phyloP scores from a whole-genome alignment of 2,888 invertebrate species.

The Aphidoletes aphidimyza region DNA sequence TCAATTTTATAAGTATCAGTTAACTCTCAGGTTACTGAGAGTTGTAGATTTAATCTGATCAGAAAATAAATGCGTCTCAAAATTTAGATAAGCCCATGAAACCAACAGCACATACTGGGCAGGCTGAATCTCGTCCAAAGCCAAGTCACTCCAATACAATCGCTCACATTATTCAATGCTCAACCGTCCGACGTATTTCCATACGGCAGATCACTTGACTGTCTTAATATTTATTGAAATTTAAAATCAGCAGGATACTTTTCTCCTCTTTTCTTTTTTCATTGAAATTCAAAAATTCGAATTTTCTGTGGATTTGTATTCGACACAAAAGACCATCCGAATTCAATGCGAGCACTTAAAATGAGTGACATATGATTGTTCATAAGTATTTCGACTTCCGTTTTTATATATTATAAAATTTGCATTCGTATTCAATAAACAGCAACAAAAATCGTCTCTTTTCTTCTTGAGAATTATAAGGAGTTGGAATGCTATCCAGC shows the following conservation, averaged over 20 bases:
- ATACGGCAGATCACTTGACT: slow-evolving; percentile 6
- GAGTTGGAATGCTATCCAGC: not conserved
- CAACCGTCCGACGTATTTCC: not conserved
- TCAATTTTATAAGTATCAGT: not conserved
- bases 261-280: not conserved
- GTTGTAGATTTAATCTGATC: slow-evolving; percentile 34
- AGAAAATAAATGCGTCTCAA: not conserved
- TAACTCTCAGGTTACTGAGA: no score
- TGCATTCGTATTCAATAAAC: not conserved
- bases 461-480: no score
- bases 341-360: not conserved
- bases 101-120: no score
- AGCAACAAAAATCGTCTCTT: not conserved
- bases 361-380: slow-evolving; percentile 49
- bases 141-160: no score
- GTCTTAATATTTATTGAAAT: slow-evolving; percentile 40
- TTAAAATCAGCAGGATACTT: not conserved
- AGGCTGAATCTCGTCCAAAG: no score
- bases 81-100: no score
- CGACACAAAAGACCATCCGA: not conserved
- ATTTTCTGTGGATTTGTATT: not conserved
- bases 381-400: slow-evolving; percentile 39
- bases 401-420: not conserved
- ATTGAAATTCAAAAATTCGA: slow-evolving; percentile 4
- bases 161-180: not conserved